Base-by-base conservation (phyloP, 2,888 invertebrate species). In the Lepidochitona cinerea region DNA sequence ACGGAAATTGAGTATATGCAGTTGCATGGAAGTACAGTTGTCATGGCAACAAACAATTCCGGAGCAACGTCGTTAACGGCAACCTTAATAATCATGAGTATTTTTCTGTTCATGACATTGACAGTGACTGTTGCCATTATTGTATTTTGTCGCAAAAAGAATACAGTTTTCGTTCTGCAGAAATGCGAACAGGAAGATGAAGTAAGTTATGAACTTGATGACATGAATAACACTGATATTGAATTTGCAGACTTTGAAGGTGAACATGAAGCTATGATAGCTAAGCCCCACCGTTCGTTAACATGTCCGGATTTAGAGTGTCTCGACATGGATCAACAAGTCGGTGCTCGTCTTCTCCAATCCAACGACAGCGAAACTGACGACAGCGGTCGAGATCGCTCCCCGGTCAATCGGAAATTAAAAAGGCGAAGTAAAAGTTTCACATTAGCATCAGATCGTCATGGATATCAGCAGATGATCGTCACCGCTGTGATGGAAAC, bases 71-170 rank as follows among this genome's bases (percentile, higher is more conserved):
- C 52, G 9, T 23, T 52, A 32, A 79, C 81, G 18, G 83, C 81
- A 6, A 83, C 87, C 6, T 53, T 88, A 2, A 81, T 83, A 5
- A 82, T 88, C 9, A 83, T 86, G 72, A 81, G 83, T n/a, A 77
- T 89, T 23, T 88, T 89, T 68, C 77, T 88, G 64, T 82, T 84
- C 53, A 77, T 89, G 23, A 88, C 88, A 2, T 52, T 89, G 14
- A 79, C 84, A 0, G 77, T 88, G 14, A 85, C 88, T 0, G 83
- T 82, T 0, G 83, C 86, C 3, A 77, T 89, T 7, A 73, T 89
- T 23, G 81, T 88, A 26, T 88, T 89, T 80, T 89, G 89, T 73
- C 80, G 83, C 72, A 89, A 89, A 75, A 87, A 86, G 70, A 89
- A 89, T 81, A 79, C 87, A 0, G 88, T 89, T 32, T 89, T 88